A percentile compares a stretch with the other conserved stretches of the same genome.
phyloP scores from a whole-genome alignment of 2,888 invertebrate genomes.

The Drosophila atripex region DNA sequence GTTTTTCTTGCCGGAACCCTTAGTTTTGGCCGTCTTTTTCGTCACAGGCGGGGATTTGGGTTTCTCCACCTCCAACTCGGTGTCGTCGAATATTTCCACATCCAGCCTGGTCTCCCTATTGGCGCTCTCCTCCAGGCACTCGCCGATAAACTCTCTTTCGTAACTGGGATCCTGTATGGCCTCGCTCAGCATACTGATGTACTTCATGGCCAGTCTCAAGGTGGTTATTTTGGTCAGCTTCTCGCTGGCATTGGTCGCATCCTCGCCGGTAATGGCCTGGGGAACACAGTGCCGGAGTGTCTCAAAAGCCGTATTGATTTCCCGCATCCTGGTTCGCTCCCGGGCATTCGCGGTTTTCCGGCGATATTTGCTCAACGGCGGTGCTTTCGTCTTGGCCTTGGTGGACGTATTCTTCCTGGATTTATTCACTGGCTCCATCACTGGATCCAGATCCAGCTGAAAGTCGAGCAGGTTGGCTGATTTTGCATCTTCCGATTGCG shows the following conservation, averaged over 20 bases:
- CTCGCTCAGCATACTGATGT: conserved; percentile 90
- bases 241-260: conserved; percentile 86
- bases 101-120: conserved; percentile 52
- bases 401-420: conserved; percentile 28
- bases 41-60: conserved; percentile 28
- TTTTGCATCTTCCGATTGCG: conserved; percentile 5
- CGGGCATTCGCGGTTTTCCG: conserved; percentile 95
- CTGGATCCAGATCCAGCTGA: conserved; percentile 22
- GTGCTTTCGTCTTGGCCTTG: conserved; percentile 87
- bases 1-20: conserved; percentile 52
- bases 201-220: conserved; percentile 93
- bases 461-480: conserved; percentile 10
- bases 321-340: conserved; percentile 93
- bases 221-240: conserved; percentile 96
- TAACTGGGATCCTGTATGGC: conserved; percentile 85
- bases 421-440: conserved; percentile 18
- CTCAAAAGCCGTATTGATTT: conserved; percentile 95
- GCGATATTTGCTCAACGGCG: conserved; percentile 93
- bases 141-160: conserved; percentile 75
- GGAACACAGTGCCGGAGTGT: conserved; percentile 91
- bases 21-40: conserved; percentile 41
- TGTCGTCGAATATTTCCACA: conserved; percentile 36
- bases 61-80: conserved; percentile 29
- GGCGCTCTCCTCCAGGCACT: conserved; percentile 72
- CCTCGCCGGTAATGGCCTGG: conserved; percentile 80